Evolutionary conservation across 2,888 invertebrate species (phyloP), one percentile per base, ranked within the genome.

Genomic region (Drosophila conformis): DNA sequence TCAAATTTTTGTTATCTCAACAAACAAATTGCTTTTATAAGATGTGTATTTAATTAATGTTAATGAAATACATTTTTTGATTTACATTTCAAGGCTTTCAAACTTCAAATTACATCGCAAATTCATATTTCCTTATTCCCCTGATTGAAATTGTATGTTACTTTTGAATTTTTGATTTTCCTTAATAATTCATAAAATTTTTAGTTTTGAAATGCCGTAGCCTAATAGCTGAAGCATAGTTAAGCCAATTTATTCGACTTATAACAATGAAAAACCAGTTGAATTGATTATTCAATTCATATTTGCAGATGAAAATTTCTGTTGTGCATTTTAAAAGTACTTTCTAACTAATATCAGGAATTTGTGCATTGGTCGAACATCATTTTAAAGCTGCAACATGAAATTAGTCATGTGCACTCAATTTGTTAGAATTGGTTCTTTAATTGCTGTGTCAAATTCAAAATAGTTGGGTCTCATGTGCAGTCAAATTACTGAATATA

Each of bases 401-500:
- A 38, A 33, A 65, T 51, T 21, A 18, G 5, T 29, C 49, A 40
- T 49, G n/a, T 21, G n/a, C 68, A 53, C 29, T 13, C 49, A 49
- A 38, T 54, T 31, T 27, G 67, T 18, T 46, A 31, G 49, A 38
- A 59, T 33, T 33, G 38, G 27, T 48, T 35, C 25, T 35, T 62
- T n/a, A 59, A 72, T 49, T 51, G 35, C 18, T 31, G 27, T 56
- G 69, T 58, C 36, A 27, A 69, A n/a, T 38, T 75, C 53, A 18
- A 78, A 71, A 63, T 62, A 65, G 56, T 66, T 51, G 60, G 65
- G 40, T 65, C 53, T 60, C 68, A 53, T 77, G 69, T 65, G 38
- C 15, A 21, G 59, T 51, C 62, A 73, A 87, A 84, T 90, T 73
- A 75, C 85, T 74, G 76, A 76, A 89, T 84, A 76, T 77, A 82